Conservation (phyloP, 2,888 invertebrate species). For the Rhagonycha lutea region DNA sequence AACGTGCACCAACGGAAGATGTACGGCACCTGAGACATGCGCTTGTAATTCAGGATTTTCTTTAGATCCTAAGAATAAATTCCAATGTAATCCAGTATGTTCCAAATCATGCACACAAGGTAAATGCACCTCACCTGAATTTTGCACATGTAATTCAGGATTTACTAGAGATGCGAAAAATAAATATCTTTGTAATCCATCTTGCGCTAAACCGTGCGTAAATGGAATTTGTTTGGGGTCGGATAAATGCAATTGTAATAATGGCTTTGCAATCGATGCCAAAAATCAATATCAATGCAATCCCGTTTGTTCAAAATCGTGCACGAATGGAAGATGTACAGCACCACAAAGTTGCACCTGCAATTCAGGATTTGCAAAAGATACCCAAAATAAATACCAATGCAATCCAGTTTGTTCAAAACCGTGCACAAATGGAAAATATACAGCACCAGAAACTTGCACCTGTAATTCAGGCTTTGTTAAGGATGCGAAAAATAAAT, state of each 20-base stretch:
- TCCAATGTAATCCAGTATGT: slow-evolving; percentile 48
- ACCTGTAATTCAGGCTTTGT: slow-evolving; percentile 53
- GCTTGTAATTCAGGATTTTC: slow-evolving; percentile 71
- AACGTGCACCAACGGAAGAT: slow-evolving; percentile 74
- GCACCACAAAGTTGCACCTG: slow-evolving; percentile 64
- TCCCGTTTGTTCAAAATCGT: slow-evolving; percentile 30
- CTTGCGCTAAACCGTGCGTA: slow-evolving; percentile 36
- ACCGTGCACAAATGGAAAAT: slow-evolving; percentile 59
- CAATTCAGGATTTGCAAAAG: slow-evolving; percentile 48
- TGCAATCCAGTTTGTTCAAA: slow-evolving; percentile 55
- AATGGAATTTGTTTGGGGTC: slow-evolving; percentile 44
- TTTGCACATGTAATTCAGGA: slow-evolving; percentile 36
- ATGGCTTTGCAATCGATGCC: slow-evolving; percentile 29
- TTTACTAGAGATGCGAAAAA: slow-evolving; percentile 30
- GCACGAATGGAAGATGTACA: slow-evolving; percentile 57
- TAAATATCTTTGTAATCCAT: slow-evolving; percentile 38
- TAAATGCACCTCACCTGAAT: slow-evolving; percentile 46
- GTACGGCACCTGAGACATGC: slow-evolving; percentile 74
- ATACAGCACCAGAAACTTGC: slow-evolving; percentile 52
- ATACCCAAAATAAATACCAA: neutral
- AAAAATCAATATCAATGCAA: slow-evolving; percentile 33
- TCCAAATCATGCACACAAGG: slow-evolving; percentile 45
- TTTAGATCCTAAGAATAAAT: slow-evolving; percentile 61
- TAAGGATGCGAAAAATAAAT: slow-evolving; percentile 41
- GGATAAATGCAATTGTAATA: slow-evolving; percentile 37